Conservation (phyloP, 2,888 invertebrate genomes). For the Cataglyphis cursor region DNA sequence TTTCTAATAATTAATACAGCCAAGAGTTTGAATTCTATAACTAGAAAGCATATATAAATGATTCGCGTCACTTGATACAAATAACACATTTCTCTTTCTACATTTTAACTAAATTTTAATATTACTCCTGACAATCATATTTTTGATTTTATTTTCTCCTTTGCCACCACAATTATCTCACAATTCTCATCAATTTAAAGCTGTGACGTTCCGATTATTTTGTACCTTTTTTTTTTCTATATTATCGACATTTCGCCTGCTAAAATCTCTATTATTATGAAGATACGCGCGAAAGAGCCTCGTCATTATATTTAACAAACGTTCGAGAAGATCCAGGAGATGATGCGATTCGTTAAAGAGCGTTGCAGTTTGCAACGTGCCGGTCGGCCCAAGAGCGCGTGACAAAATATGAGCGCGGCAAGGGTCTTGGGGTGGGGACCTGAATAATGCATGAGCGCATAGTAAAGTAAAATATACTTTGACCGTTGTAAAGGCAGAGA, state of each 20-base stretch:
- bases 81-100: not conserved
- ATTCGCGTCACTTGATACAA: not conserved
- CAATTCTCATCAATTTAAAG: constrained; percentile 1
- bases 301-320: constrained; percentile 54
- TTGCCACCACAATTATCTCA: not conserved
- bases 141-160: not conserved
- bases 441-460: constrained; percentile 57
- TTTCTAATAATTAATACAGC: not conserved
- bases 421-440: constrained; percentile 30
- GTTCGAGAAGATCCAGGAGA: constrained; percentile 25
- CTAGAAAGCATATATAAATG: not conserved
- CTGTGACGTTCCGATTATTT: constrained; percentile 17
- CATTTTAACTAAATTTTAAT: not conserved
- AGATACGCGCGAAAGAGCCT: constrained; percentile 28
- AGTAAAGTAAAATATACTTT: constrained; percentile 57
- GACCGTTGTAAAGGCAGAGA: constrained; percentile 58
- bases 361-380: constrained; percentile 43
- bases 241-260: not conserved
- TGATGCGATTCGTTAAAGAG: constrained; percentile 47
- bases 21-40: not conserved
- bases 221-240: not conserved
- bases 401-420: constrained; percentile 55
- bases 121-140: not conserved
- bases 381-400: constrained; percentile 35
- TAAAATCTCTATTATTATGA: constrained; percentile 32